Base-by-base conservation (phyloP, 2,797 vertebrate genomes). In the Onychomys torridus region DNA sequence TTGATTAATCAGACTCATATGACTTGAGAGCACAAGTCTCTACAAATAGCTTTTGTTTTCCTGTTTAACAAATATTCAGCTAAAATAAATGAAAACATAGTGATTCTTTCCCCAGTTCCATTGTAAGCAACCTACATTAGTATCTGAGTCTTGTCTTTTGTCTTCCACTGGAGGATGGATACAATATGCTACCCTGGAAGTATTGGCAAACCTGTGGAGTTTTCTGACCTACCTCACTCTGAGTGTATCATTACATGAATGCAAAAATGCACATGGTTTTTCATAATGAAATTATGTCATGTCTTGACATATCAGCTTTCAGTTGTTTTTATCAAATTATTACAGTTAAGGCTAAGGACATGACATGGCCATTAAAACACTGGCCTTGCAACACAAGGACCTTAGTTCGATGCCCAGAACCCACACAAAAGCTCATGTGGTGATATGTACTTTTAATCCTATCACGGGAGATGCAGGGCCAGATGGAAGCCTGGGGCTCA, bases 11-110 rank as follows among this genome's bases (percentile, higher is more conserved):
- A 82, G 27, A 16, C 40, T 79, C 49, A 19, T 52, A 10, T 63
- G 57, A 69, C 49, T 95, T 97, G 87, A 95, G 16, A 65, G 25
- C 25, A 69, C 9, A 43, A 13, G 91, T 81, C 34, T 84, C 76
- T 46, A 25, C 37, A 71, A 69, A 25, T 5, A 90, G 37, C 21
- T 29, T 21, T 89, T 17, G 57, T 92, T 92, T 77, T 43, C 14
- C 23, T 84, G 34, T 69, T 29, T 69, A 76, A 37, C 92, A 95
- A 88, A 77, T 21, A 71, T 37, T 86, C 69, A 90, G 55, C n/a
- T 73, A 10, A 67, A 85, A 34, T 75, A 59, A 61, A 34, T 52
- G 43, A 95, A 91, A 91, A 93, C 25, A 55, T 91, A 61, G 23
- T 94, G 67, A 67, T 13, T 88, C 4, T 91, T 61, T 65, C 25